Evolutionary conservation across 2,113 vertebrate species (phyloP).

Genomic region (Ptilorrhoa leucosticta): DNA sequence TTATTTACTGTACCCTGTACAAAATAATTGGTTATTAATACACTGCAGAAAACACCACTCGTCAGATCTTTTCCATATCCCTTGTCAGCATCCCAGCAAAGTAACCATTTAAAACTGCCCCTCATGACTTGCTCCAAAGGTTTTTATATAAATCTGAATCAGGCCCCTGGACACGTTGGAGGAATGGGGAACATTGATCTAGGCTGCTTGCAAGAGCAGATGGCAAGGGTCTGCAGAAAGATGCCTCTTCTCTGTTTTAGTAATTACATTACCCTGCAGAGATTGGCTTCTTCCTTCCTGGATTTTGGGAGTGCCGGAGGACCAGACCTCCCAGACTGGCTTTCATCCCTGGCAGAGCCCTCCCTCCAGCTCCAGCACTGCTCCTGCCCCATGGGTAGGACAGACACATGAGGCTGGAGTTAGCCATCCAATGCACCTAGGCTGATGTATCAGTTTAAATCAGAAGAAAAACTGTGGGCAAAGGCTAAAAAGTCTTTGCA

Average conservation of each 20-base stretch:
- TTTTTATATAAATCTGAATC: neutral
- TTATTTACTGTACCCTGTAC: neutral
- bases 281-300: neutral
- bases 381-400: neutral
- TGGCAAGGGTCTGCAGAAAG: neutral
- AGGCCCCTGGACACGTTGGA: neutral
- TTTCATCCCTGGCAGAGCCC: neutral
- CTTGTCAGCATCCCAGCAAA: neutral
- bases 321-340: neutral
- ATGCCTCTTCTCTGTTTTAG: neutral
- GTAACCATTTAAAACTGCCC: neutral
- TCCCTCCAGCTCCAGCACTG: neutral
- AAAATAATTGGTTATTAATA: neutral
- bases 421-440: neutral
- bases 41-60: neutral
- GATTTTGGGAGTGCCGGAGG: neutral
- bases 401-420: neutral
- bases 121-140: neutral
- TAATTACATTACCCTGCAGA: neutral
- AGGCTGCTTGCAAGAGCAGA: neutral
- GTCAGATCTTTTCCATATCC: neutral
- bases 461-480: neutral
- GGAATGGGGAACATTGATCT: neutral
- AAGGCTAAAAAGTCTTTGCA: neutral
- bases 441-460: neutral